Evolutionary conservation across 2,113 vertebrate species (phyloP).

Genomic region (Engraulis encrasicolus): DNA sequence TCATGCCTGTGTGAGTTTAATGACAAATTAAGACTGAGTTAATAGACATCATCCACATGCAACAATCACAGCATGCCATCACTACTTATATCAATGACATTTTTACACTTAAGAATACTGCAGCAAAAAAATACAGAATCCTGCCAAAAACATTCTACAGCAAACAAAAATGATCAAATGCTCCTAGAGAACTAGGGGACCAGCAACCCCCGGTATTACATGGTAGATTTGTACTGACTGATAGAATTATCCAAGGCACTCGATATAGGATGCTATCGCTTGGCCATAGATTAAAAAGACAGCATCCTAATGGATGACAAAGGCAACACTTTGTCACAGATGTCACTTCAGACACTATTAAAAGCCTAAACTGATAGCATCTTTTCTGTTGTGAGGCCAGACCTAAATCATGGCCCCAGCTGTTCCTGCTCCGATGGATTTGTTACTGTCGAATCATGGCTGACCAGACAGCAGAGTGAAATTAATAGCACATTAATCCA

Average conservation of each 20-base stretch:
- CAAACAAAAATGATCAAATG: neutral
- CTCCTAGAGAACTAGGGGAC: neutral
- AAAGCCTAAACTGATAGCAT: slow-evolving; percentile 9
- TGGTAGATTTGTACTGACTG: neutral
- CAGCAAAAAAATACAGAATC: neutral
- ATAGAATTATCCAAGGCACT: neutral
- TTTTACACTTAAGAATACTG: neutral
- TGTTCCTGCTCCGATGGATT: neutral
- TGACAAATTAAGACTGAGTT: slow-evolving; percentile 28
- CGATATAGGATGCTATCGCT: neutral
- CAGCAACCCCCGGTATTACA: neutral
- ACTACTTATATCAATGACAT: neutral
- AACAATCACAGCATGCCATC: slow-evolving; percentile 41
- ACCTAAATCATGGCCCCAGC: slow-evolving; percentile 14
- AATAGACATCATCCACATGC: slow-evolving; percentile 23
- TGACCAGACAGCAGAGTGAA: neutral
- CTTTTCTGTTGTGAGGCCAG: slow-evolving; percentile 4
- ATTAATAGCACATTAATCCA: slow-evolving; percentile 7
- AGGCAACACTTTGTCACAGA: neutral
- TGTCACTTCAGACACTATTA: neutral
- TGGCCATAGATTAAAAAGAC: neutral
- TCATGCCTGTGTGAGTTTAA: slow-evolving; percentile 36
- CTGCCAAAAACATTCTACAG: neutral
- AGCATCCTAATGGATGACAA: neutral
- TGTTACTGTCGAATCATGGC: neutral